These are phyloP conservation scores for Brachypalpus laphriformis DNA, from an alignment of 2,888 invertebrate species.

Conservation along the genomic window DNA sequence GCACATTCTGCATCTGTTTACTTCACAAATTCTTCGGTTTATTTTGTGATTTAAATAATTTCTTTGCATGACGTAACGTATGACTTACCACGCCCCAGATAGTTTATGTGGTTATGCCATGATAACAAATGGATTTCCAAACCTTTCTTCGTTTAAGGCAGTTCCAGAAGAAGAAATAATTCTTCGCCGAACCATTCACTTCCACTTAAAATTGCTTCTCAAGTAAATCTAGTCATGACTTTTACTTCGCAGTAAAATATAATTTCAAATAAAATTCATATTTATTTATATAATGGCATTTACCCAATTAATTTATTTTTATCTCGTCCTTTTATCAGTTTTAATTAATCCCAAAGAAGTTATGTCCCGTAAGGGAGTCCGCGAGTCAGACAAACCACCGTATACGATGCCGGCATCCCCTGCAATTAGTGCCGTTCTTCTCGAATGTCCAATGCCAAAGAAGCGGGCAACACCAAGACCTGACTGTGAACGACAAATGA, in stretches of 20 bases:
- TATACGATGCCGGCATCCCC: constrained; percentile 44
- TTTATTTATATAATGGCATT: constrained; percentile 42
- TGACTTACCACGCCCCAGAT: no score
- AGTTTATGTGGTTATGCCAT: no score
- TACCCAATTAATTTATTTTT: constrained; percentile 63
- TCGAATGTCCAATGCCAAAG: constrained; percentile 74
- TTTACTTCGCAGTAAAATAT: constrained; percentile 20
- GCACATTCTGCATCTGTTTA: no score
- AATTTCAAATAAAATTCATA: neutral
- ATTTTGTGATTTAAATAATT: no score
- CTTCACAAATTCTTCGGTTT: no score
- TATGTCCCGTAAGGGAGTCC: constrained; percentile 15
- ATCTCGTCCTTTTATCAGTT: constrained; percentile 41
- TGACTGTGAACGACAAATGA: constrained; percentile 75
- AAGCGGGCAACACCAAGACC: neutral
- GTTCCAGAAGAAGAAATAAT: no score
- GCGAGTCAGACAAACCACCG: constrained; percentile 16
- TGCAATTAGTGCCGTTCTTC: constrained; percentile 75
- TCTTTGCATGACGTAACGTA: no score
- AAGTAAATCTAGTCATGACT: constrained; percentile 1
- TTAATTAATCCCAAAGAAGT: constrained; percentile 25
- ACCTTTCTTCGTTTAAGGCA: no score
- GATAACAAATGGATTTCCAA: no score
- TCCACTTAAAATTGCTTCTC: neutral
- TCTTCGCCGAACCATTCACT: no score